Evolutionary conservation across 2,113 vertebrate genomes (phyloP).

Genomic region (Syngnathus floridae): DNA sequence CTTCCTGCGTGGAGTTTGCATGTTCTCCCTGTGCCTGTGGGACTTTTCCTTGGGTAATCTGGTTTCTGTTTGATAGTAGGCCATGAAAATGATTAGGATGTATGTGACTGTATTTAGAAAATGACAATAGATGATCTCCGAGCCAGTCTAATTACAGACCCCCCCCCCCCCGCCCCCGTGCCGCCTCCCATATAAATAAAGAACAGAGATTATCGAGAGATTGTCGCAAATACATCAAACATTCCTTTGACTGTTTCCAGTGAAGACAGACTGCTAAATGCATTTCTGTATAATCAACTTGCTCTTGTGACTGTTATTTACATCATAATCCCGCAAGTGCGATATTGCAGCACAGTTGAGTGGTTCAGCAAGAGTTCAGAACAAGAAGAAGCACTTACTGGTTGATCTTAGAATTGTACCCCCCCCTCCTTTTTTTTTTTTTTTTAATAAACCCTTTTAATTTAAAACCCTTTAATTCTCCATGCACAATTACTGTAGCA

Average conservation of each 20-base stretch:
- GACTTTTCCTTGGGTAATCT: too few relatives aligned
- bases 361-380: slow-evolving; percentile 51
- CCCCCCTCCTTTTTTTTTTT: not conserved
- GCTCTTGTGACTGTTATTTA: slow-evolving; percentile 23
- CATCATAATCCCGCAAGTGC: slow-evolving; percentile 30
- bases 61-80: too few relatives aligned
- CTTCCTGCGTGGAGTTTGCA: too few relatives aligned
- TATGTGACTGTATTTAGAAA: not conserved
- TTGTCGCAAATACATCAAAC: not conserved
- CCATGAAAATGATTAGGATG: not conserved
- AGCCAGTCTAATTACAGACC: too few relatives aligned
- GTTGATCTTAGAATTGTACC: not conserved
- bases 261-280: slow-evolving; percentile 13
- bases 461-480: not conserved
- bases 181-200: too few relatives aligned
- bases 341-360: slow-evolving; percentile 30
- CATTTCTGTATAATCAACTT: slow-evolving; percentile 28
- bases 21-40: too few relatives aligned
- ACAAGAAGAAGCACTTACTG: slow-evolving; percentile 5
- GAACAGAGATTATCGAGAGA: not conserved
- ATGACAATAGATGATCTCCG: not conserved
- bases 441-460: not conserved
- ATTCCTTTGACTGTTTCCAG: slow-evolving; percentile 1
- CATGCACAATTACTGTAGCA: not conserved
- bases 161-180: too few relatives aligned